Evolutionary conservation across 2,113 vertebrate species (phyloP).

Genomic region (Erythrolamprus reginae): DNA sequence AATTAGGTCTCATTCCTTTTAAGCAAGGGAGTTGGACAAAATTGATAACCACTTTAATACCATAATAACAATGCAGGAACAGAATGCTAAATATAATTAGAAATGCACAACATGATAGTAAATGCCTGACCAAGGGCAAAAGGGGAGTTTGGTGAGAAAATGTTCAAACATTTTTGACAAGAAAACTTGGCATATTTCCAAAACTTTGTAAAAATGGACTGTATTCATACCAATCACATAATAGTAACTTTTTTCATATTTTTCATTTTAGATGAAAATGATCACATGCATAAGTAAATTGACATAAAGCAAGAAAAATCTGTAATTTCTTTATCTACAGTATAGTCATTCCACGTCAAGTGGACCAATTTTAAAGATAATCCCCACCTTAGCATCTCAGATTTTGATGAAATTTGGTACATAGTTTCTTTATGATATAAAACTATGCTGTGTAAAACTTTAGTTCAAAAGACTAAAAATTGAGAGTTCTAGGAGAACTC

Average conservation of each 20-base stretch:
- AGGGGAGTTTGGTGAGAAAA: background rate
- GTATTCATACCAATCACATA: background rate
- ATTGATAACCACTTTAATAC: background rate
- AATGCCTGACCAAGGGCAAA: background rate
- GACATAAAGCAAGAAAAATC: background rate
- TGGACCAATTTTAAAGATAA: too few species aligned
- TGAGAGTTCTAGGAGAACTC: too few species aligned
- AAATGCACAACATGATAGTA: background rate
- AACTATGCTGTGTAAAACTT: too few species aligned
- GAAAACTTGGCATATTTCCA: background rate
- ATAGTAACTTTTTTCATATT: background rate
- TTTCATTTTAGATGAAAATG: background rate
- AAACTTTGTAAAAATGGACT: background rate
- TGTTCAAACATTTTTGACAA: background rate
- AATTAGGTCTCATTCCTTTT: background rate
- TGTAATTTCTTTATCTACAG: background rate
- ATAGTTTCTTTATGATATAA: too few species aligned
- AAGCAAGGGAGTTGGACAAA: background rate
- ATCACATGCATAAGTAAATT: background rate
- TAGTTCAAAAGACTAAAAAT: too few species aligned
- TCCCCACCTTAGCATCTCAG: too few species aligned
- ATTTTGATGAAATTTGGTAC: too few species aligned
- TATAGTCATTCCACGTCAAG: too few species aligned
- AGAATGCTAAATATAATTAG: background rate
- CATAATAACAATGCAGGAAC: background rate